A percentile compares a stretch with the other conserved stretches of the same genome.
Conservation (phyloP, 2,797 vertebrate genomes). For the Neoniphon sammara region DNA sequence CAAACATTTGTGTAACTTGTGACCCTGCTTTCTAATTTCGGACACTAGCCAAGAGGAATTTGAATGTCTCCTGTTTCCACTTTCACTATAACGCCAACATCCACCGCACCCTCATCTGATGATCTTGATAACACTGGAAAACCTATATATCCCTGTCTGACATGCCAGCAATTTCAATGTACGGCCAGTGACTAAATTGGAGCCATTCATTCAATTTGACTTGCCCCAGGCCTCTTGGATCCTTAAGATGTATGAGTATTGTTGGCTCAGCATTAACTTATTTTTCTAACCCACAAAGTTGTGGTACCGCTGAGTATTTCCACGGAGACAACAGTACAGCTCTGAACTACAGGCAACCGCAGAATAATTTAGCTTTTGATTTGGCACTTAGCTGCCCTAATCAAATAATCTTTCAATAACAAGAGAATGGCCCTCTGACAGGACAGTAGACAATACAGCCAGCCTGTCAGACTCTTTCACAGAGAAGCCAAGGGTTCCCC, state of each 20-base stretch:
- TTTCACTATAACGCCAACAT: not conserved
- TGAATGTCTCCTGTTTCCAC: conserved; percentile 16
- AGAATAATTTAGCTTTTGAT: conserved; percentile 34
- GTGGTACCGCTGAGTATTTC: not conserved
- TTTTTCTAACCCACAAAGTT: conserved; percentile 7
- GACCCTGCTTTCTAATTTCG: conserved; percentile 26
- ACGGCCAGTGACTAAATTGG: conserved; percentile 1
- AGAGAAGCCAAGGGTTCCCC: not conserved
- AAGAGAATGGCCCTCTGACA: not conserved
- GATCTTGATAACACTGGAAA: conserved; percentile 1
- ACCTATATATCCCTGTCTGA: not conserved
- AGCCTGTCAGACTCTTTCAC: conserved; percentile 4
- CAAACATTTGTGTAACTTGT: not conserved
- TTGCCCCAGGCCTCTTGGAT: not conserved
- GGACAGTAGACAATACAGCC: not conserved
- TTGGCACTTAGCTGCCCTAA: conserved; percentile 16
- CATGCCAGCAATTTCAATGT: not conserved
- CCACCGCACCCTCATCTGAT: conserved; percentile 2
- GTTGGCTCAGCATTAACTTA: not conserved
- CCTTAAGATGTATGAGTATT: not conserved
- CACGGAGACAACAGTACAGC: not conserved
- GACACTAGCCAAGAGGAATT: conserved; percentile 22
- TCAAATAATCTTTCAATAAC: conserved; percentile 19
- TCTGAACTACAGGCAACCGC: not conserved
- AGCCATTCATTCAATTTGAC: not conserved